These are phyloP conservation scores for Muschampia plurimacula DNA, from an alignment of 2,888 invertebrate genomes.

Conservation along the genomic window DNA sequence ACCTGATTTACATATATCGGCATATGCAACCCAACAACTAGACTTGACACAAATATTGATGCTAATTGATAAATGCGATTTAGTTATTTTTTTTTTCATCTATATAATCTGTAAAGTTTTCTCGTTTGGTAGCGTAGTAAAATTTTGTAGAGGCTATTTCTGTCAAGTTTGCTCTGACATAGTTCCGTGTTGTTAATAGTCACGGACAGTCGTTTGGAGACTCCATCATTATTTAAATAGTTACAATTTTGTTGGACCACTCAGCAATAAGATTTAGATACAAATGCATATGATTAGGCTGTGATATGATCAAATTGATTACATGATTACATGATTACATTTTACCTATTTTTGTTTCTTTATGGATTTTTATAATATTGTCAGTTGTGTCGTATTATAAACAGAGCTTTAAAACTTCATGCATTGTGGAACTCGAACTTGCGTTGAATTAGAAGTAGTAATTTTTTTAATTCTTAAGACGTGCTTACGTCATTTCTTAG, in stretches of 20 bases:
- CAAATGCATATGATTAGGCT: conserved; percentile 22
- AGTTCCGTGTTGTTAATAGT: background rate
- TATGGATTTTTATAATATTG: background rate
- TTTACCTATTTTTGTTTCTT: background rate
- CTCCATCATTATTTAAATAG: conserved; percentile 33
- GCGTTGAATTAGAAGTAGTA: no score
- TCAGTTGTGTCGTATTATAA: background rate
- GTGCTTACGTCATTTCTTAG: no score
- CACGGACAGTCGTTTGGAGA: conserved; percentile 17
- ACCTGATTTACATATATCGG: no score
- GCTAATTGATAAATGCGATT: no score
- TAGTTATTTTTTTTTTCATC: no score
- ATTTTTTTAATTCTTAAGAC: no score
- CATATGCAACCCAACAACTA: no score
- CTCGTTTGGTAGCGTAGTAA: background rate
- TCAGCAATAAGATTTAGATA: conserved; percentile 19
- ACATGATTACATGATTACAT: conserved; percentile 1
- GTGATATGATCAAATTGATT: conserved; percentile 11
- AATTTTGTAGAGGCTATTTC: background rate
- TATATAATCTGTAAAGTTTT: background rate
- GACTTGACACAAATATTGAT: no score
- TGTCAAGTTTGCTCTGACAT: background rate
- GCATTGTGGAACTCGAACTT: no score
- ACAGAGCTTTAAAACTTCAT: no score
- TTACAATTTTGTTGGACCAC: conserved; percentile 18